Base-by-base conservation (phyloP, 2,113 vertebrate species). In the Syngnathus scovelli region DNA sequence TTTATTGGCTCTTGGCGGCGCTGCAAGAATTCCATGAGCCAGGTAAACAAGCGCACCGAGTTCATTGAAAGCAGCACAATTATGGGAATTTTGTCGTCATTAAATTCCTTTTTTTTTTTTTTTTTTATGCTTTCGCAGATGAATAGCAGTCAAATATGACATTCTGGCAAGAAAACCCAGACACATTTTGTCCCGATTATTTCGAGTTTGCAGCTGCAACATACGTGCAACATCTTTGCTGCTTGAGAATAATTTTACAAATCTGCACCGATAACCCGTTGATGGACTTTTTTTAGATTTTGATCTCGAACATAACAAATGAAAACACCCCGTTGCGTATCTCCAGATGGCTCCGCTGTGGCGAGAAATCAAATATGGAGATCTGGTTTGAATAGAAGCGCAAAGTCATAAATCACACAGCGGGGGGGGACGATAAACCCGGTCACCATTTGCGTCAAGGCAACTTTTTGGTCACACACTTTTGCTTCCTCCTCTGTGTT, bases 41-140 rank as follows among this genome's bases (percentile, higher is more conserved):
- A 90, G 85, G 89, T 90, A 89, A 84, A 82, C 67, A 62, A 82
- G 83, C 83, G 89, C 88, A 85, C 75, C 33, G 77, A 85, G 74
- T 81, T 87, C 78, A 85, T 82, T 83, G 79, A 77, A 69, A 78
- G 78, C 75, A 37, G 64, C 48, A 67, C 81, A 87, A 89, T 91
- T 86, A 89, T 76, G 73, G 61, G 61, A 78, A 77, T 79, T 77
- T 80, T 79, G 68, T 80, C 74, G 75, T 79, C 66, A 72, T 79
- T 78, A 81, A 85, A 83, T 60, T 49, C 43, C 48, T 64, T 75
- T 59, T 73, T 15, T 16, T 68, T 41, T 23, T 23, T 23, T 23
- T 46, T 44, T 13, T 44, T 44, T 11, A 60, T 56, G 61, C 66
- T 67, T 69, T 68, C 73, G 52, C 70, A 68, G 67, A 72, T 74